Evolutionary conservation across 2,888 invertebrate species (phyloP).

Genomic region (Melolontha melolontha): DNA sequence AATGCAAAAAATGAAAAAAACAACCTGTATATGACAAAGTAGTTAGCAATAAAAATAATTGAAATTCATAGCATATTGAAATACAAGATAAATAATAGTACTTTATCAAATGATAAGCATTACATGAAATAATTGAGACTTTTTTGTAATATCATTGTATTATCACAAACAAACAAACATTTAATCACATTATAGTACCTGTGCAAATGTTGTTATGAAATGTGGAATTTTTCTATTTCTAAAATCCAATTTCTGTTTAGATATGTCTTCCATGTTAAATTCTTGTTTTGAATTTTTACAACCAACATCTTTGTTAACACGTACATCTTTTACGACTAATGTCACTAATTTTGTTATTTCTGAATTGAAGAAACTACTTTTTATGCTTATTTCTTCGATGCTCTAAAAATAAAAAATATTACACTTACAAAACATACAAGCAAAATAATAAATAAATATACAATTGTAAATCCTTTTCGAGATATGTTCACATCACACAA

Average conservation of each 20-base stretch:
- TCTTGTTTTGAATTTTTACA: slow-evolving; percentile 33
- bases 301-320: slow-evolving; percentile 81
- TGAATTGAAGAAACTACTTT: slow-evolving; percentile 89
- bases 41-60: no score
- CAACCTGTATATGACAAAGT: no score
- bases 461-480: slow-evolving; percentile 74
- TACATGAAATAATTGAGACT: background rate
- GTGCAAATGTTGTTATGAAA: slow-evolving; percentile 84
- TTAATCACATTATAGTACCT: slow-evolving; percentile 68
- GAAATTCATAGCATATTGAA: no score
- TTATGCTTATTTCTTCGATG: slow-evolving; percentile 85
- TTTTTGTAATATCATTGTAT: slow-evolving; percentile 7
- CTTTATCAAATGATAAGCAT: no score
- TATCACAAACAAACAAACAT: background rate
- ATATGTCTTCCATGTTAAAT: slow-evolving; percentile 49
- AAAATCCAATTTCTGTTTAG: slow-evolving; percentile 72
- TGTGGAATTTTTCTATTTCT: slow-evolving; percentile 82
- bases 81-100: no score
- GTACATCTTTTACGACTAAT: slow-evolving; percentile 83
- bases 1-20: no score
- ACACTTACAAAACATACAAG: slow-evolving; percentile 76
- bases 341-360: slow-evolving; percentile 88
- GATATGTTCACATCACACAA: slow-evolving; percentile 84
- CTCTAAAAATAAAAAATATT: slow-evolving; percentile 70
- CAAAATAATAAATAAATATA: slow-evolving; percentile 49